Evolutionary conservation across 2,888 invertebrate genomes (phyloP).

Genomic region (Therioaphis trifolii): DNA sequence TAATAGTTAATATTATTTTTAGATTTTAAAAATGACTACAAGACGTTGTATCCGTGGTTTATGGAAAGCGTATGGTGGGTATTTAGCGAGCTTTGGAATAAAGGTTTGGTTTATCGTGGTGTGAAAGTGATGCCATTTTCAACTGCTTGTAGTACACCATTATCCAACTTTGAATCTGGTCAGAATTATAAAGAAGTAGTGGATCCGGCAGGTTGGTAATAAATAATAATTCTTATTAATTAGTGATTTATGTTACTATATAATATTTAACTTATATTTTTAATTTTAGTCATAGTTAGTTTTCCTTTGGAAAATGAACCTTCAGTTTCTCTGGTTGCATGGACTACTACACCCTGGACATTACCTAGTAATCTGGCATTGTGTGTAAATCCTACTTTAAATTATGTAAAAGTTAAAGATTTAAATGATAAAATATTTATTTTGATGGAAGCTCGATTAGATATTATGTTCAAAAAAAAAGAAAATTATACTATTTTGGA

Average conservation of each 20-base stretch:
- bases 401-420: constrained; percentile 82
- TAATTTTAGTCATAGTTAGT: constrained; percentile 79
- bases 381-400: constrained; percentile 89
- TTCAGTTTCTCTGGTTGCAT: constrained; percentile 81
- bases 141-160: constrained; percentile 94
- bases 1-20: constrained; percentile 66
- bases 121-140: constrained; percentile 99
- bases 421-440: constrained; percentile 80
- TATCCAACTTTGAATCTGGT: constrained; percentile 98
- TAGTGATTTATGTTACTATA: not conserved
- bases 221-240: not conserved
- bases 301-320: constrained; percentile 83
- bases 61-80: constrained; percentile 99
- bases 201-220: constrained; percentile 81
- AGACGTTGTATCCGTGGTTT: constrained; percentile 97
- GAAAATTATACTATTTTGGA: constrained; percentile 83
- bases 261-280: constrained; percentile 19
- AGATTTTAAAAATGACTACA: constrained; percentile 98
- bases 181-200: constrained; percentile 98
- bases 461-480: constrained; percentile 80
- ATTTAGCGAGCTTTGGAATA: constrained; percentile 92
- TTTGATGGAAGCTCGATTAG: constrained; percentile 85
- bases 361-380: constrained; percentile 95
- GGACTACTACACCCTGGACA: constrained; percentile 99
- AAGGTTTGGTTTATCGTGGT: constrained; percentile 96